phyloP scores from a whole-genome alignment of 2,888 invertebrate species.

The Diachrysia chrysitis region DNA sequence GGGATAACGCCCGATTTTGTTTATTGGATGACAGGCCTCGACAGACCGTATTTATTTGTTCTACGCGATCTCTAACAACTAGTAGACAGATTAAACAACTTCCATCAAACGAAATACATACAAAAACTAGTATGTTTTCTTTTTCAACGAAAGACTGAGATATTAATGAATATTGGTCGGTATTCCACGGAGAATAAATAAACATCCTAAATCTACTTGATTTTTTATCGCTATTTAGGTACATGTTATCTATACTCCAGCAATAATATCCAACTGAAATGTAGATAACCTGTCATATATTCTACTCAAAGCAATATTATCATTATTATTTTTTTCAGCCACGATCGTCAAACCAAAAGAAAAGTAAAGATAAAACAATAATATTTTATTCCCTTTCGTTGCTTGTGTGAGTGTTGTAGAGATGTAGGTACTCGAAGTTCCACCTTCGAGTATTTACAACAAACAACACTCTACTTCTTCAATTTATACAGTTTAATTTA shows the following conservation, averaged over 20 bases:
- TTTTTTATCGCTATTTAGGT: not conserved
- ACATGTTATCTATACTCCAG: not conserved
- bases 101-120: slow-evolving; percentile 19
- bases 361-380: too few species aligned
- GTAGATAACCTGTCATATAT: not conserved
- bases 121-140: not conserved
- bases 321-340: too few species aligned
- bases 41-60: slow-evolving; percentile 25
- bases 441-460: too few species aligned
- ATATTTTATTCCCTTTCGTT: not conserved
- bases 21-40: slow-evolving; percentile 18
- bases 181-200: not conserved
- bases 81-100: slow-evolving; percentile 20
- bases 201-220: not conserved
- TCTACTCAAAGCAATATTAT: too few species aligned
- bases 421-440: too few species aligned
- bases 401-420: not conserved
- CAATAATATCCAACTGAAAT: too few species aligned
- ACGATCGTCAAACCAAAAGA: too few species aligned
- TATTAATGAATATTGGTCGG: too few species aligned
- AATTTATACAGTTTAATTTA: slow-evolving; percentile 36
- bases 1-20: slow-evolving; percentile 22
- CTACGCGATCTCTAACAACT: slow-evolving; percentile 20
- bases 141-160: not conserved
- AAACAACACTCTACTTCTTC: too few species aligned